Evolutionary conservation across 2,797 vertebrate species (phyloP).

Genomic region (Scomberomorus guttatus): DNA sequence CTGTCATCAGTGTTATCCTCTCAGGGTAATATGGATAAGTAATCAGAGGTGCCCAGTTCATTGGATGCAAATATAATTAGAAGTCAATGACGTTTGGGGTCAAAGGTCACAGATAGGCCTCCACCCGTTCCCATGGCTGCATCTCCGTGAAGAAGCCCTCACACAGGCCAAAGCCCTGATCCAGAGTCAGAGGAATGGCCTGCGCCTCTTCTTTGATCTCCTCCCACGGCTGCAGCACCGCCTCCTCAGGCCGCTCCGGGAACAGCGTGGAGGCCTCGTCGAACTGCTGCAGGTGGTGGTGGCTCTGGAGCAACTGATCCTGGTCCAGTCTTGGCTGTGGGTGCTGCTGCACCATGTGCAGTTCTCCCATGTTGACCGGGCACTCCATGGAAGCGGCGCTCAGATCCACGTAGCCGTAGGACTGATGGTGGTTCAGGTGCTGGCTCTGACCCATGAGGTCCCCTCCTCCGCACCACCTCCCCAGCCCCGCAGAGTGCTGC

Average conservation of each 20-base stretch:
- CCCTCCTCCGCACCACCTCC: constrained; percentile 81
- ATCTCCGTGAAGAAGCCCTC: constrained; percentile 89
- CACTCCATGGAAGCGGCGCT: constrained; percentile 73
- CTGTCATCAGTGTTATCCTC: constrained; percentile 9
- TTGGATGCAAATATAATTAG: constrained; percentile 4
- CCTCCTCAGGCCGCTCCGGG: constrained; percentile 79
- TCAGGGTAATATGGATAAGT: background rate
- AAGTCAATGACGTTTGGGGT: constrained; percentile 33
- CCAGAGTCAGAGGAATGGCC: constrained; percentile 82
- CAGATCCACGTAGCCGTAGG: constrained; percentile 81
- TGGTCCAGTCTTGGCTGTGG: constrained; percentile 77
- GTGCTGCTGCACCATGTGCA: constrained; percentile 71
- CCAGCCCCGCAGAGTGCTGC: constrained; percentile 72
- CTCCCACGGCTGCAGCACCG: constrained; percentile 85
- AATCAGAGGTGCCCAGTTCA: constrained; percentile 21
- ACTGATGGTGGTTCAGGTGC: constrained; percentile 74
- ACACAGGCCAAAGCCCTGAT: constrained; percentile 85
- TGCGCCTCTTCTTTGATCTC: constrained; percentile 88
- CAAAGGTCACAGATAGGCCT: constrained; percentile 83
- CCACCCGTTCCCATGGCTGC: constrained; percentile 87
- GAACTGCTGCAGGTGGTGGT: constrained; percentile 81
- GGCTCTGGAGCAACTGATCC: constrained; percentile 77
- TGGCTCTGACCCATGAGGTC: constrained; percentile 68
- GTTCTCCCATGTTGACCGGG: constrained; percentile 72
- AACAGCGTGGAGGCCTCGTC: constrained; percentile 83